A percentile compares a stretch with the other conserved stretches of the same genome.
These are phyloP conservation scores for Platycheirus albimanus DNA, from an alignment of 2,888 invertebrate genomes.

Conservation along the genomic window DNA sequence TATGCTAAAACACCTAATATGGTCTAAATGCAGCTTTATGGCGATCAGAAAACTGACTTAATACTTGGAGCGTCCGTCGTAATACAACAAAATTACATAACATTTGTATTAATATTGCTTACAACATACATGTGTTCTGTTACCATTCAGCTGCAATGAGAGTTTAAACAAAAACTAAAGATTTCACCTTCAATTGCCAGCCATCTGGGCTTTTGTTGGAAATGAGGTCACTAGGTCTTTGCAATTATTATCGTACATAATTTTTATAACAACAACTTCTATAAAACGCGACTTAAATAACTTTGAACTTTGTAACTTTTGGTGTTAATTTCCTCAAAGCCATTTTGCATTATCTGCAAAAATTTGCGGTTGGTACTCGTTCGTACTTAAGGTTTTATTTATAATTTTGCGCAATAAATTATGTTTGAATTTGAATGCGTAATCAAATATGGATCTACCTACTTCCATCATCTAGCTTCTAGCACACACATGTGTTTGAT, in stretches of 20 bases:
- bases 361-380: slow-evolving; percentile 46
- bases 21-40: background rate
- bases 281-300: slow-evolving; percentile 23
- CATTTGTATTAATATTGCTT: background rate
- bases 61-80: background rate
- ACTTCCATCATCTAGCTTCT: background rate
- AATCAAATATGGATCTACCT: slow-evolving; percentile 57
- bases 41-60: background rate
- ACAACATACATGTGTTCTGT: slow-evolving; percentile 37
- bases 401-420: slow-evolving; percentile 50
- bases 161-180: slow-evolving; percentile 1
- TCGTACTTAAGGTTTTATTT: background rate
- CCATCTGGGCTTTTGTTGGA: slow-evolving; percentile 41
- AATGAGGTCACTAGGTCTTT: slow-evolving; percentile 60
- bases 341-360: slow-evolving; percentile 44
- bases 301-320: slow-evolving; percentile 48
- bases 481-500: slow-evolving; percentile 4
- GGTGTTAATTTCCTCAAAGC: slow-evolving; percentile 42
- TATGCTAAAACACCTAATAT: background rate
- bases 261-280: background rate
- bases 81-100: no score
- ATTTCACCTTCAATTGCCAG: slow-evolving; percentile 29
- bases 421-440: slow-evolving; percentile 50
- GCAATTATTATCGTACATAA: no score
- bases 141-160: slow-evolving; percentile 20